Evolutionary conservation across 2,888 invertebrate species (phyloP), one percentile per base, ranked within the genome.

Genomic region (Meliscaeva auricollis): DNA sequence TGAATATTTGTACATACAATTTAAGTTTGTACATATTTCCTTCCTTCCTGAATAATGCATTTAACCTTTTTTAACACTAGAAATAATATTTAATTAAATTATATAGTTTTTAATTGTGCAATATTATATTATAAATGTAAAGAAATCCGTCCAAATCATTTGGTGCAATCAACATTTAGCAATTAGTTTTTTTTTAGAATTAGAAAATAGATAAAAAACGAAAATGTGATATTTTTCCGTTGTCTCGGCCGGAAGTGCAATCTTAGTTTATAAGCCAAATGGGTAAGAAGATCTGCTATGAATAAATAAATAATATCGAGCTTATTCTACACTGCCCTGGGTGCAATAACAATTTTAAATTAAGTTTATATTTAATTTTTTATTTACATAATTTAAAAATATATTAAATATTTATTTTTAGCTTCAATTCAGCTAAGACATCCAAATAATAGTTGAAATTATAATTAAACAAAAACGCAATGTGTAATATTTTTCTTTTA

Each of bases 201-300:
- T 76, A 76, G 73, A 68, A 58, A 72, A 35, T 44, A 17, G 1
- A 17, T 6, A 30, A 32, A 41, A 64, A 85, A 81, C 85, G 85
- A 89, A 90, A 91, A 91, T 91, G 91, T 91, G 91, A 91, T 91
- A 91, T 90, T 91, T 90, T 90, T 90, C 90, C 91, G 90, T 90
- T 91, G 90, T 91, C 89, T 89, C 89, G 91, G 91, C 91, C 91
- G 91, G 91, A 91, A 90, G 91, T 91, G 91, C 91, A 91, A 91
- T 91, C 88, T 89, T 90, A 89, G 89, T 87, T 87, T 56, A 22
- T 79, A 87, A 77, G 35, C 32, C 50, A 66, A 54, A 54, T 15
- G 72, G 44, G 58, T 72, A 41, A 46, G 46, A 68, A 54, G 20
- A 20, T 30, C 20, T 38, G 35, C 54, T 54, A 35, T 2, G 50